Evolutionary conservation across 2,888 invertebrate genomes (phyloP).

Genomic region (Schizotus pectinicornis): DNA sequence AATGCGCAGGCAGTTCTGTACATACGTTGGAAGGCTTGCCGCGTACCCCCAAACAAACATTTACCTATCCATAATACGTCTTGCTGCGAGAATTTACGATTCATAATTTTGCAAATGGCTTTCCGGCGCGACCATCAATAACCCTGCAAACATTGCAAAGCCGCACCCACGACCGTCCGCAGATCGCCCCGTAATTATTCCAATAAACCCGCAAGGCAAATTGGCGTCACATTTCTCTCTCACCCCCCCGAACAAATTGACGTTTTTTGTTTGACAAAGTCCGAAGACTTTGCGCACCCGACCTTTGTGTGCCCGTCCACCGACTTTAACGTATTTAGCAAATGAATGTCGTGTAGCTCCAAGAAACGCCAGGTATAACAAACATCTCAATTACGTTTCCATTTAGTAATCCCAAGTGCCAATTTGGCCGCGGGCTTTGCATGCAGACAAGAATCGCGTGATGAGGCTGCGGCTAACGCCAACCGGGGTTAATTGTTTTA

Average conservation of each 20-base stretch:
- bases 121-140: conserved; percentile 31
- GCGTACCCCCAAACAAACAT: too few relatives aligned
- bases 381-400: conserved; percentile 28
- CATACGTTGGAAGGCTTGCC: too few relatives aligned
- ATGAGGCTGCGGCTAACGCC: conserved; percentile 22
- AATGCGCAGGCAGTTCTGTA: too few relatives aligned
- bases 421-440: conserved; percentile 21
- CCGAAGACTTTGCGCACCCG: conserved; percentile 10
- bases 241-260: conserved; percentile 15
- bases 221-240: conserved; percentile 19
- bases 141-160: conserved; percentile 23
- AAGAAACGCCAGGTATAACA: conserved; percentile 17
- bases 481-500: conserved; percentile 32
- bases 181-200: conserved; percentile 25
- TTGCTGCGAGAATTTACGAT: conserved; percentile 33
- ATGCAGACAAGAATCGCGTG: conserved; percentile 30
- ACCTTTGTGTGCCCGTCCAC: conserved; percentile 18
- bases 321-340: conserved; percentile 6
- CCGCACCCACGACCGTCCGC: conserved; percentile 21
- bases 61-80: conserved; percentile 5
- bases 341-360: conserved; percentile 16
- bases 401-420: conserved; percentile 30
- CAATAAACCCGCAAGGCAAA: conserved; percentile 9
- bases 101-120: conserved; percentile 41
- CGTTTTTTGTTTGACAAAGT: conserved; percentile 7